A percentile compares a stretch with the other conserved stretches of the same genome.
Evolutionary conservation across 2,113 vertebrate species (phyloP).

Genomic region (Gopherus flavomarginatus): DNA sequence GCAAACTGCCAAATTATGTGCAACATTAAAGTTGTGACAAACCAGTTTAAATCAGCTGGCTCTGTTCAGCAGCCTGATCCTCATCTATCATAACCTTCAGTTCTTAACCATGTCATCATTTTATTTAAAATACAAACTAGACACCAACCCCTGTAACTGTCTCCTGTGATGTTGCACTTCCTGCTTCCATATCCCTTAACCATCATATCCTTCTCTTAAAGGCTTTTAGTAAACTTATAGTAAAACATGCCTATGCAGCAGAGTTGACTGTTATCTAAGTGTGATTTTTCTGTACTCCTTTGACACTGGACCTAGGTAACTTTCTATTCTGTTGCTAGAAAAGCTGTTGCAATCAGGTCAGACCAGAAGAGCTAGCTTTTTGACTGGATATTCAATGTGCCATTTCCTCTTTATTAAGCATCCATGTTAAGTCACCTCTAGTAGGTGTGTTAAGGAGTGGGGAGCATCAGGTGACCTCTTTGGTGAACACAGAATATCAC

Average conservation of each 20-base stretch:
- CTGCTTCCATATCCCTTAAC: background rate
- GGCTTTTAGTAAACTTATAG: background rate
- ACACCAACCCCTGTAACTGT: constrained; percentile 46
- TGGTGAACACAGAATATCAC: background rate
- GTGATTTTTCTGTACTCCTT: background rate
- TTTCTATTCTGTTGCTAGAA: background rate
- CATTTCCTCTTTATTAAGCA: background rate
- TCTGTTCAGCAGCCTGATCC: constrained; percentile 42
- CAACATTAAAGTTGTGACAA: background rate
- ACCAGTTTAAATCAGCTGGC: constrained; percentile 44
- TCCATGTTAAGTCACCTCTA: background rate
- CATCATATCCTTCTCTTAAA: background rate
- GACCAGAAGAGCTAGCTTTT: background rate
- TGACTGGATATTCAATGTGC: background rate
- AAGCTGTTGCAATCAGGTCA: background rate
- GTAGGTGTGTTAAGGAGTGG: background rate
- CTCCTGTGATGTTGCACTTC: constrained; percentile 57
- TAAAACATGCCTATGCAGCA: background rate
- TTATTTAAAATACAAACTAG: constrained; percentile 7
- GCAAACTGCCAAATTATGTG: background rate
- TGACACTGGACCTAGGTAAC: background rate
- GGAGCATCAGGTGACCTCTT: constrained; percentile 41
- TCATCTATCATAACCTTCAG: background rate
- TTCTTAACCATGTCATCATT: constrained; percentile 57
- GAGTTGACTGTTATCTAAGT: rapidly evolving